Base-by-base conservation (phyloP, 2,113 vertebrate genomes). In the Nesospiza acunhae region DNA sequence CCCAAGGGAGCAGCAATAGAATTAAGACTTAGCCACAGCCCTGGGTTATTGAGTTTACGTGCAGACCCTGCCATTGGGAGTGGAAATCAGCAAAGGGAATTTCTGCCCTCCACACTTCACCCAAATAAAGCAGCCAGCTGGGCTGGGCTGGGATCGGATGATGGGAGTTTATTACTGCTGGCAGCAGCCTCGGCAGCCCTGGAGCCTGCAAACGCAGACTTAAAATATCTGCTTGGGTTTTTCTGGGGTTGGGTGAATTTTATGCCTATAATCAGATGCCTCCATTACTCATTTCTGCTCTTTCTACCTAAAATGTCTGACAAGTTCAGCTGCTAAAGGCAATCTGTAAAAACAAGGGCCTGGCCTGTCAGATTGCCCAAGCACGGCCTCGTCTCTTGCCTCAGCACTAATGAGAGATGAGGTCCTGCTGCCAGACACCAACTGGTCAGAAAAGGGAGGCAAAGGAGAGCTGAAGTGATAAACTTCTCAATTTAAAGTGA, bases 251-350 rank as follows among this genome's bases (percentile, higher is more conserved):
- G 89, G 87, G 90, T 97, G 89, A 91, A 67, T 94, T 87, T 79
- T 70, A 87, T 73, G 93, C 86, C 77, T 78, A 55, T 49, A 93
- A 95, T 95, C 95, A 93, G 69, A 42, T 39, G 23, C 89, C 84
- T 89, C 92, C 88, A 85, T 91, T 95, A 95, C 72, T 97, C 84
- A 80, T 94, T 91, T 93, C 77, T 95, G 44, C 62, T 95, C 74
- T 95, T 96, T 90, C 84, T 79, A 66, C 74, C 46, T 69, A 84
- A 96, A 96, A 96, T 67, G 82, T 96, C 94, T 95, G 96, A 94
- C 96, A 89, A 80, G 75, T 89, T 91, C 20, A 56, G 67, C 93
- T 95, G 87, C 73, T 96, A 68, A 92, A 76, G 30, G 79, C 87
- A 59, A 82, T 95, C 69, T 81, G 67, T 94, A 92, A 94, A 90